A percentile compares a stretch with the other conserved stretches of the same genome.
Evolutionary conservation across 2,888 invertebrate genomes (phyloP).

Genomic region (Pteria penguin): DNA sequence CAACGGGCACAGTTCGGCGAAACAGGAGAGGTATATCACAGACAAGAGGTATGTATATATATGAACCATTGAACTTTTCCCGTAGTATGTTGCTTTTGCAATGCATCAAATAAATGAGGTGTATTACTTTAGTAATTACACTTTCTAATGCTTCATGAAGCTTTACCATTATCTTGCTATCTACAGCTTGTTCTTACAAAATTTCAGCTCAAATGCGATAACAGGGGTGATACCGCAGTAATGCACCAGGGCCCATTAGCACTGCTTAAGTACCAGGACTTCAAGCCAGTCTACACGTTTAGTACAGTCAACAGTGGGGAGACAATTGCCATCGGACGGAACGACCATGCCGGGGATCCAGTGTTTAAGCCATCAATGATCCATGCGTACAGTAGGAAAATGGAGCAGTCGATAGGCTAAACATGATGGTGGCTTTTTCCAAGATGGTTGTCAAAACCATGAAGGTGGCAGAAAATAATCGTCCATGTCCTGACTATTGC

Average conservation of each 20-base stretch:
- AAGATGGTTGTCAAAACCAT: constrained; percentile 5
- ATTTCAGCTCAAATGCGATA: background rate
- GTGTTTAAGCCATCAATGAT: background rate
- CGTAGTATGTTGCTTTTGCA: no score
- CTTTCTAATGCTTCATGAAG: no score
- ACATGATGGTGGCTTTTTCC: constrained; percentile 7
- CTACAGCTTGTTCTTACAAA: no score
- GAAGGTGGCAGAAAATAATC: constrained; percentile 21
- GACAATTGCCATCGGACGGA: background rate
- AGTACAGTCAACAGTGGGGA: background rate
- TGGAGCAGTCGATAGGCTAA: constrained; percentile 18
- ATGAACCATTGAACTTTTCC: no score
- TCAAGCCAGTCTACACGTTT: background rate
- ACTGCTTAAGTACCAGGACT: background rate
- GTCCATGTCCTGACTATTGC: constrained; percentile 8
- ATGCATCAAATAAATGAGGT: background rate
- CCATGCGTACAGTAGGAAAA: background rate
- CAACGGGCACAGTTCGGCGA: constrained; percentile 32
- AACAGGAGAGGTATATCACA: constrained; percentile 39
- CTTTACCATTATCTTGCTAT: no score
- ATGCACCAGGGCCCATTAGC: background rate
- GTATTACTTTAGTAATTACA: background rate
- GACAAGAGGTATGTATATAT: background rate
- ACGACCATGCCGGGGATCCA: no score
- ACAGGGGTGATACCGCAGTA: background rate